These are phyloP conservation scores for Morbakka virulenta DNA, from an alignment of 30 jellyfish, hydroid and myxozoan species.

Conservation along the genomic window DNA sequence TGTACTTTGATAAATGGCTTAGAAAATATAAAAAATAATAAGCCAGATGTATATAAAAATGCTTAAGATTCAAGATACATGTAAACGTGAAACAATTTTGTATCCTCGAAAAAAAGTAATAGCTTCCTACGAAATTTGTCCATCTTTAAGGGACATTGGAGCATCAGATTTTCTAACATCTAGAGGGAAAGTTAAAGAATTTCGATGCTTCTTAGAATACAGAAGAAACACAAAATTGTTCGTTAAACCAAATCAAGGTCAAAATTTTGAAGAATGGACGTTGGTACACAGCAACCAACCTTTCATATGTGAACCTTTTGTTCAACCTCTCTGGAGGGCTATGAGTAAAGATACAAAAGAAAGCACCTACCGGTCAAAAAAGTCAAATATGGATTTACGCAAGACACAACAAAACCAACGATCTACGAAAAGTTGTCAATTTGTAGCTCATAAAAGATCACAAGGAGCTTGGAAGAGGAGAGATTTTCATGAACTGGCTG, in stretches of 20 bases:
- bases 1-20: too few relatives aligned
- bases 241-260: neutral
- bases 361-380: neutral
- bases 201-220: neutral
- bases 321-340: neutral
- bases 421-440: neutral
- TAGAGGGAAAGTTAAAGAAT: neutral
- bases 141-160: neutral
- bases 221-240: neutral
- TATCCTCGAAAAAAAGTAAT: too few relatives aligned
- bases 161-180: neutral
- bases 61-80: too few relatives aligned
- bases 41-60: too few relatives aligned
- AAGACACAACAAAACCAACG: neutral
- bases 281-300: neutral
- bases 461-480: too few relatives aligned
- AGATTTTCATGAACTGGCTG: too few relatives aligned
- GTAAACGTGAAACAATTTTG: too few relatives aligned
- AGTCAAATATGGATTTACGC: neutral
- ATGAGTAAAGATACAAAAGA: too few relatives aligned
- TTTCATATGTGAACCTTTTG: neutral
- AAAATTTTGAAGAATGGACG: neutral
- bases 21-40: too few relatives aligned
- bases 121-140: neutral
- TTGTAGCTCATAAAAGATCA: too few relatives aligned